phyloP scores from a whole-genome alignment of 2,888 invertebrate species.

The Deilephila porcellus region DNA sequence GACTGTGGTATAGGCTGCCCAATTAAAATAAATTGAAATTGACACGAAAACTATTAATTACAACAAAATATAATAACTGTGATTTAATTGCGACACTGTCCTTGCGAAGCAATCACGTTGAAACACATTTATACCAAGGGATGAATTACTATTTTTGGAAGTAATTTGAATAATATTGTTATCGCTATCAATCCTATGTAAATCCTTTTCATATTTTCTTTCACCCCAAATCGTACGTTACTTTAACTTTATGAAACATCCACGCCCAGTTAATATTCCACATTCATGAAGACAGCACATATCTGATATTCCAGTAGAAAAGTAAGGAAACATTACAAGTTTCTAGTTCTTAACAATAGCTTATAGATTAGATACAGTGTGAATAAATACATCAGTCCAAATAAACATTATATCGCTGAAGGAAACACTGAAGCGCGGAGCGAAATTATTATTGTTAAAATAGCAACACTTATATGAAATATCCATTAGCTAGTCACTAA shows the following conservation, averaged over 20 bases:
- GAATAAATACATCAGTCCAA: slow-evolving; percentile 12
- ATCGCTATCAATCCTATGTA: too few relatives aligned
- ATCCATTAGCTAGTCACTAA: not conserved
- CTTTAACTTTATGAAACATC: too few relatives aligned
- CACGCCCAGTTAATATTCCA: not conserved
- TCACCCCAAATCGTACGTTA: not conserved
- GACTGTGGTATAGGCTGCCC: too few relatives aligned
- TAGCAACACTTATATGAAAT: slow-evolving; percentile 1
- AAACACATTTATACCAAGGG: too few relatives aligned
- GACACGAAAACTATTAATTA: too few relatives aligned
- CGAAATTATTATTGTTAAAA: not conserved
- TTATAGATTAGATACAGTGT: slow-evolving; percentile 7
- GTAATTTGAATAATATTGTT: too few relatives aligned
- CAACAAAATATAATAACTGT: too few relatives aligned
- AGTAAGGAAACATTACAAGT: slow-evolving; percentile 8
- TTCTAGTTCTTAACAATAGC: not conserved
- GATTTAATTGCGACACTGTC: too few relatives aligned
- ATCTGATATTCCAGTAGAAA: not conserved
- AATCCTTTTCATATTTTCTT: too few relatives aligned
- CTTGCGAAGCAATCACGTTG: too few relatives aligned
- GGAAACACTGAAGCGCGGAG: not conserved
- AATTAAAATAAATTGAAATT: too few relatives aligned
- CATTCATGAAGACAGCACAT: not conserved
- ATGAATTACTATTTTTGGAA: too few relatives aligned
- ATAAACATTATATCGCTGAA: not conserved